These are phyloP conservation scores for Hybognathus amarus DNA, from an alignment of 2,797 vertebrate species.

Conservation along the genomic window DNA sequence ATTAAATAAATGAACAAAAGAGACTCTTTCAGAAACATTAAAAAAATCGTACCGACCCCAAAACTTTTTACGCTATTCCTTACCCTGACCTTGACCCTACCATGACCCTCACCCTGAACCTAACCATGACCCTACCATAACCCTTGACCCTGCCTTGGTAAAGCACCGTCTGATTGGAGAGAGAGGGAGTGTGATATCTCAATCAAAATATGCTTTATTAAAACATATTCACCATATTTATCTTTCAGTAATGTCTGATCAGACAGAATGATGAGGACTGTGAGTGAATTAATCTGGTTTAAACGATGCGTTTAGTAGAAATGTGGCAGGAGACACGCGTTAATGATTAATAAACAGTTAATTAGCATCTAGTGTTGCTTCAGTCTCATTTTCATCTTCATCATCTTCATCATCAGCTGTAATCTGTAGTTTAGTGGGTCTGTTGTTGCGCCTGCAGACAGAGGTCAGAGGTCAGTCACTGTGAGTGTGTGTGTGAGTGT, in stretches of 20 bases:
- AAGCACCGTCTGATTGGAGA: too few relatives aligned
- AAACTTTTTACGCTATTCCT: neutral
- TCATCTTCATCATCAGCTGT: slow-evolving; percentile 61
- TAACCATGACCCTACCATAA: too few relatives aligned
- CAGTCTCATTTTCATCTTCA: slow-evolving; percentile 73
- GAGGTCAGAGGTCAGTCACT: neutral
- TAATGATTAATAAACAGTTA: neutral
- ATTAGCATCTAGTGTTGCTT: neutral
- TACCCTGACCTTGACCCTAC: too few relatives aligned
- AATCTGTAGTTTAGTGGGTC: slow-evolving; percentile 79
- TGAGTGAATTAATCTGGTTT: neutral
- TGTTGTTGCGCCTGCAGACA: slow-evolving; percentile 84
- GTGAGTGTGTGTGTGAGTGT: neutral
- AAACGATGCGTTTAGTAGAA: too few relatives aligned
- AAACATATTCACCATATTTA: neutral
- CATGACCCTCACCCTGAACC: too few relatives aligned
- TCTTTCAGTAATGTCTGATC: neutral
- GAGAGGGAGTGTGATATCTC: neutral
- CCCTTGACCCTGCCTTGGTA: too few relatives aligned
- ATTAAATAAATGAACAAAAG: neutral
- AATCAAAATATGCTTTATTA: neutral
- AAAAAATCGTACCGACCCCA: neutral
- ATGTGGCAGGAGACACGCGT: neutral
- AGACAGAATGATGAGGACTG: neutral
- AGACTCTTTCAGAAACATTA: neutral